A percentile compares a stretch with the other conserved stretches of the same genome.
Conservation (phyloP, 2,113 vertebrate genomes). For the Callospermophilus lateralis region DNA sequence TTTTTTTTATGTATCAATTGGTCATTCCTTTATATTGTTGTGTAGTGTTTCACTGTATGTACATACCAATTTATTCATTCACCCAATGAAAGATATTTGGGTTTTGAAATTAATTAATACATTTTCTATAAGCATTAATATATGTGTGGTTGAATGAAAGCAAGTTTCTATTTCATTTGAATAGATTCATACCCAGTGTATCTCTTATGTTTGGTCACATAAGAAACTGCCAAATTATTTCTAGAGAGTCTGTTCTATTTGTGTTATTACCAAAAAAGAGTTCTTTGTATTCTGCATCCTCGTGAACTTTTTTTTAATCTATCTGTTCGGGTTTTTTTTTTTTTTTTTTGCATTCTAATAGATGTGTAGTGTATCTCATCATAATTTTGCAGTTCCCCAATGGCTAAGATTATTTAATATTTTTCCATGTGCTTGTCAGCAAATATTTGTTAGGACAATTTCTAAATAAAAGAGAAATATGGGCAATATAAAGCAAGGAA, state of each 20-base stretch:
- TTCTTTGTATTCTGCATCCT: background rate
- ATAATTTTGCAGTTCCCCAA: background rate
- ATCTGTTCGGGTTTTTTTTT: too few species aligned
- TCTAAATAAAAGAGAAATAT: background rate
- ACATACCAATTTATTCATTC: too few species aligned
- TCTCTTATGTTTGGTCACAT: background rate
- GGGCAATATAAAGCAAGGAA: background rate
- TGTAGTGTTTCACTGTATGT: too few species aligned
- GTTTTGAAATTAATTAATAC: background rate
- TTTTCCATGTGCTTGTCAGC: background rate
- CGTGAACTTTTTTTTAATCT: background rate
- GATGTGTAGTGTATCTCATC: background rate
- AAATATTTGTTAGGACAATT: background rate
- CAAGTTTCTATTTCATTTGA: background rate
- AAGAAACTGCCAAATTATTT: background rate
- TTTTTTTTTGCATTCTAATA: background rate
- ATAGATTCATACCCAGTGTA: background rate
- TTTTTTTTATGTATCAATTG: too few species aligned
- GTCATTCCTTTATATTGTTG: too few species aligned
- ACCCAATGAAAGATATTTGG: background rate
- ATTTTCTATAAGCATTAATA: background rate
- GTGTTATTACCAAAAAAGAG: background rate
- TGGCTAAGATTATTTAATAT: background rate
- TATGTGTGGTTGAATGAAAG: background rate
- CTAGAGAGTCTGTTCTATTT: background rate